Conservation (phyloP, 1,140 invertebrate genomes). For the Drosophila rufa region DNA sequence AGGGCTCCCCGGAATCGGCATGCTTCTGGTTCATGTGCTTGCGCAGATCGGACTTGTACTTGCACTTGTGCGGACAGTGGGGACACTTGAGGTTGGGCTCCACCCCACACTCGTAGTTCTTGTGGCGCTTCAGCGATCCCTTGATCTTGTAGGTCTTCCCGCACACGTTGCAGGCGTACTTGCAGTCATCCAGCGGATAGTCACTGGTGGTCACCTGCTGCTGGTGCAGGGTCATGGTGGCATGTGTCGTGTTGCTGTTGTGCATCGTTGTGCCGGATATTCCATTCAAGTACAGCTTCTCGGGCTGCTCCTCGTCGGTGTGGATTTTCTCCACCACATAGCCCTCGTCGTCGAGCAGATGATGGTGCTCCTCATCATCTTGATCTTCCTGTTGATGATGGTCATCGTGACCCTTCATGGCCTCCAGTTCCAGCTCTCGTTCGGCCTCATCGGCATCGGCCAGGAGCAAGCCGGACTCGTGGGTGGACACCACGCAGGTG, state of each 20-base stretch:
- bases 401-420: slow-evolving; percentile 58
- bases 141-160: slow-evolving; percentile 87
- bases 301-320: slow-evolving; percentile 19
- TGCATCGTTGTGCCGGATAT: slow-evolving; percentile 40
- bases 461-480: slow-evolving; percentile 65
- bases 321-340: slow-evolving; percentile 48
- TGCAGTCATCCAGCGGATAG: slow-evolving; percentile 57
- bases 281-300: slow-evolving; percentile 63
- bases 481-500: slow-evolving; percentile 52
- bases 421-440: slow-evolving; percentile 61
- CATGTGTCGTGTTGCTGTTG: slow-evolving; percentile 26
- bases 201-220: slow-evolving; percentile 52
- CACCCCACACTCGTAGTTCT: slow-evolving; percentile 88
- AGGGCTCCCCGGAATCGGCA: slow-evolving; percentile 52
- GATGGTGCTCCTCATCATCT: slow-evolving; percentile 32
- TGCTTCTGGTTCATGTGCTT: slow-evolving; percentile 84
- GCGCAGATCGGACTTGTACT: slow-evolving; percentile 82
- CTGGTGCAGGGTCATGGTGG: slow-evolving; percentile 58
- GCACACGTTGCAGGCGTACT: slow-evolving; percentile 86
- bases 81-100: slow-evolving; percentile 82
- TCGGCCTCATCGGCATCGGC: slow-evolving; percentile 70
- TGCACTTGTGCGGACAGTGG: slow-evolving; percentile 84
- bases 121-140: slow-evolving; percentile 86
- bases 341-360: slow-evolving; percentile 47
- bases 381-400: slow-evolving; percentile 27